Evolutionary conservation across 2,888 invertebrate species (phyloP).

Genomic region (Drosophila longiperda): DNA sequence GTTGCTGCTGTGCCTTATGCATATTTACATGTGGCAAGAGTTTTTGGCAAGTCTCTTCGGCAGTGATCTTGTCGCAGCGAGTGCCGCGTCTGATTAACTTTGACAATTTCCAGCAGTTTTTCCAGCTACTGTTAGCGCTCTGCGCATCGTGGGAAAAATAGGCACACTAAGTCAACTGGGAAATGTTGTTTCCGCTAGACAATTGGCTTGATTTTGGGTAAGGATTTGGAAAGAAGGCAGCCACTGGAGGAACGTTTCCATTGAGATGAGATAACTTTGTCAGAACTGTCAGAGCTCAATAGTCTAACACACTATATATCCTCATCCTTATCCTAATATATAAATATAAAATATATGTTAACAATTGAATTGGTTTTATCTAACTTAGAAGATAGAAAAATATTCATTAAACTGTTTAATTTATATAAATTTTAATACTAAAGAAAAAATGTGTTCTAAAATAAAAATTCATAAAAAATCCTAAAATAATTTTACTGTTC

Average conservation of each 20-base stretch:
- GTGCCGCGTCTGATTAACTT: slow-evolving; percentile 73
- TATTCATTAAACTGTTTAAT: too few relatives aligned
- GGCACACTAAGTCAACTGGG: not conserved
- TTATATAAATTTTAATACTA: too few relatives aligned
- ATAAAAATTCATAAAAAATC: too few relatives aligned
- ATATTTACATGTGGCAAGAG: slow-evolving; percentile 63
- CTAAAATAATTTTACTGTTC: not conserved
- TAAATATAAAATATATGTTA: not conserved
- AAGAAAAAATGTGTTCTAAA: too few relatives aligned
- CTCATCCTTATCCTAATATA: not conserved
- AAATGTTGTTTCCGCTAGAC: not conserved
- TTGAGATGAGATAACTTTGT: not conserved
- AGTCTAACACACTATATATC: not conserved
- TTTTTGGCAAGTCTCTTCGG: slow-evolving; percentile 44
- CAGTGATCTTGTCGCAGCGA: slow-evolving; percentile 73
- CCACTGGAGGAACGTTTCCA: not conserved
- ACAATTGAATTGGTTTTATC: not conserved
- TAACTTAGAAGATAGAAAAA: too few relatives aligned
- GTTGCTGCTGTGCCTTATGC: slow-evolving; percentile 58
- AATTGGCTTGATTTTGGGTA: slow-evolving; percentile 2
- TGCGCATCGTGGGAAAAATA: slow-evolving; percentile 61
- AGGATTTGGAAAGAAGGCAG: not conserved
- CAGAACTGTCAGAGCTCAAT: not conserved
- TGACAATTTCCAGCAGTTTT: slow-evolving; percentile 71
- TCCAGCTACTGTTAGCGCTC: slow-evolving; percentile 65